Percentiles rank a stretch among this genome's conserved stretches.
Evolutionary conservation across 2,888 invertebrate genomes (phyloP).

Genomic region (Heliothis peltigera): DNA sequence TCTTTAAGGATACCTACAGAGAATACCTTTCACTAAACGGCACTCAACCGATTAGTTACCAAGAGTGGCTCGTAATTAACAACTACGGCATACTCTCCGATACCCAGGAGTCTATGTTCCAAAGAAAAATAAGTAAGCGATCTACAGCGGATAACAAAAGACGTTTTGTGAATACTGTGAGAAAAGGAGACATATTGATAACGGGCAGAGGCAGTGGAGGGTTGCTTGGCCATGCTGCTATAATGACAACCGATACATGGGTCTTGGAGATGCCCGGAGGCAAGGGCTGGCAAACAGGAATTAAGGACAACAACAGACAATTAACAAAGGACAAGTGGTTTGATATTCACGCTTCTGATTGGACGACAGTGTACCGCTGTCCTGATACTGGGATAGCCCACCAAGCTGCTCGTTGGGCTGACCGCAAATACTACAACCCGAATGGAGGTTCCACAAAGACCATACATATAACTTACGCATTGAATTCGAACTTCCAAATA

Average conservation of each 20-base stretch:
- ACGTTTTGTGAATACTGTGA: slow-evolving; percentile 72
- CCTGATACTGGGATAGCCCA: slow-evolving; percentile 65
- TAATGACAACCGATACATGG: slow-evolving; percentile 75
- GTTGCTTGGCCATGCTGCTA: slow-evolving; percentile 74
- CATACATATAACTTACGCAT: slow-evolving; percentile 71
- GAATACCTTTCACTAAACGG: slow-evolving; percentile 68
- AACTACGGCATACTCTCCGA: slow-evolving; percentile 76
- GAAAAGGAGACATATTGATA: slow-evolving; percentile 74
- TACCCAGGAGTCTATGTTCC: slow-evolving; percentile 75
- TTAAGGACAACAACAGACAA: slow-evolving; percentile 73
- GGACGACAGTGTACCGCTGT: slow-evolving; percentile 75
- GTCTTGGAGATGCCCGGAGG: slow-evolving; percentile 78
- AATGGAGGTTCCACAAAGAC: slow-evolving; percentile 68
- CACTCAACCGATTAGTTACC: slow-evolving; percentile 72
- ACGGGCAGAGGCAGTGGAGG: slow-evolving; percentile 66
- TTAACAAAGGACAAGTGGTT: slow-evolving; percentile 73
- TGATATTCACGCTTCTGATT: slow-evolving; percentile 71
- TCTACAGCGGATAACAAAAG: slow-evolving; percentile 73
- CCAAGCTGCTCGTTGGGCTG: slow-evolving; percentile 73
- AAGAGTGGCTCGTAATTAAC: slow-evolving; percentile 79
- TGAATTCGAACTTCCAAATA: slow-evolving; percentile 67
- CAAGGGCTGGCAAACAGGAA: slow-evolving; percentile 65
- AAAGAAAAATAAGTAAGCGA: slow-evolving; percentile 73
- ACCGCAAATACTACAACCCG: slow-evolving; percentile 71
- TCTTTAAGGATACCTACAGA: slow-evolving; percentile 73